Evolutionary conservation across 2,797 vertebrate genomes (phyloP).

Genomic region (Rhynchotus rufescens): DNA sequence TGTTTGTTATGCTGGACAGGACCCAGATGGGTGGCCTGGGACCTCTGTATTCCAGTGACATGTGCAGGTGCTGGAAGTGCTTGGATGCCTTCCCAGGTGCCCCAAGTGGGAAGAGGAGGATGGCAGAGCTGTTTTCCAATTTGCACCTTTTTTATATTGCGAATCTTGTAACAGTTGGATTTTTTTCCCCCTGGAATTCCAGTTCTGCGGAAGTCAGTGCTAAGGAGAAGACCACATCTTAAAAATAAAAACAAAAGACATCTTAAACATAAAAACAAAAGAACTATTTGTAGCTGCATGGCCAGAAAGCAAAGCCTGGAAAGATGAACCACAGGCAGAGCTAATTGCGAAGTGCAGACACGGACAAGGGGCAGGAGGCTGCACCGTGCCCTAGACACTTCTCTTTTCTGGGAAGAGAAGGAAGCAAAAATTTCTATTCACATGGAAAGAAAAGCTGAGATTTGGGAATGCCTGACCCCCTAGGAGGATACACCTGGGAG

Average conservation of each 20-base stretch:
- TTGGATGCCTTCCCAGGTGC: not conserved
- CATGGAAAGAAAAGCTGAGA: accelerated
- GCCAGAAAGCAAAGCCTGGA: not conserved
- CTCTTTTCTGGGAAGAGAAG: not conserved
- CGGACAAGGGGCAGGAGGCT: not conserved
- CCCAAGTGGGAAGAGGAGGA: not conserved
- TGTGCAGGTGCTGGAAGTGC: not conserved
- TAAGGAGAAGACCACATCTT: not conserved
- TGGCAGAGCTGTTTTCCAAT: not conserved
- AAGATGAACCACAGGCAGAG: not conserved
- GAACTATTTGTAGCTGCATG: not conserved
- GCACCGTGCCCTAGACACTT: not conserved
- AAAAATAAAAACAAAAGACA: not conserved
- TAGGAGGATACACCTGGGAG: not conserved
- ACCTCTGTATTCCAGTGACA: not conserved
- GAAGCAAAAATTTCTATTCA: not conserved
- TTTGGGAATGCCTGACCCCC: not conserved
- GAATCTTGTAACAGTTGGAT: not conserved
- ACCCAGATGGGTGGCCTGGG: not conserved
- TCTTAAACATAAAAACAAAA: not conserved
- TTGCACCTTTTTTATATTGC: not conserved
- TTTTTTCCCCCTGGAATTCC: not conserved
- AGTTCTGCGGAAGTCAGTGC: not conserved
- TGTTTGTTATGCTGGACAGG: accelerated
- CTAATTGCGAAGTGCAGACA: accelerated